Conservation (phyloP, 2,113 vertebrate species). For the Perognathus longimembris region DNA sequence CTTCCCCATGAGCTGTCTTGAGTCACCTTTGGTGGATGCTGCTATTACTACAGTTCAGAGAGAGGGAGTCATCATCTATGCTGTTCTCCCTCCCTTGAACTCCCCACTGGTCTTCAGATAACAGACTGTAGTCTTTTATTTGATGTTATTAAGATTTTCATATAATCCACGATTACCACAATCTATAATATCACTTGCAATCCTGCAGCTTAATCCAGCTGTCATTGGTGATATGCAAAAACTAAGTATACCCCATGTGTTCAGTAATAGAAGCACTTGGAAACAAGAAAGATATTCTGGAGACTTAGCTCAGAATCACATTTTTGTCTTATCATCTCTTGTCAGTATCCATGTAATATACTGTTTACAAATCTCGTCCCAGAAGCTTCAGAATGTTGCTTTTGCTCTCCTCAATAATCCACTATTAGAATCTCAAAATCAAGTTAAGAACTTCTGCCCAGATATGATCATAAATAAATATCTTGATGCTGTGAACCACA, state of each 20-base stretch:
- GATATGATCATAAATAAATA: background rate
- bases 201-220: background rate
- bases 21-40: background rate
- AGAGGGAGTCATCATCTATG: background rate
- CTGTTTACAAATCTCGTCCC: background rate
- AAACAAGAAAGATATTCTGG: background rate
- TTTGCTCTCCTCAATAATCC: background rate
- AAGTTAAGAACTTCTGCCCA: background rate
- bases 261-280: background rate
- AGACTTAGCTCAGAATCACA: background rate
- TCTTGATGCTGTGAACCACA: background rate
- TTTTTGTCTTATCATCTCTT: background rate
- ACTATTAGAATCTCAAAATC: constrained; percentile 20
- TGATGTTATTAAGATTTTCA: background rate
- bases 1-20: background rate
- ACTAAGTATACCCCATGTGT: background rate
- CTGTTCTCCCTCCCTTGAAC: background rate
- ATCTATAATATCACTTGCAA: background rate
- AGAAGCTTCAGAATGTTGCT: background rate
- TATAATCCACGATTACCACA: background rate
- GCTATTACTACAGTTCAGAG: background rate
- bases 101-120: background rate
- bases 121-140: background rate
- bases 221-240: background rate
- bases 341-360: background rate